A percentile compares a stretch with the other conserved stretches of the same genome.
These are phyloP conservation scores for Nomada hirtipes DNA, from an alignment of 2,888 invertebrate genomes.

Conservation along the genomic window DNA sequence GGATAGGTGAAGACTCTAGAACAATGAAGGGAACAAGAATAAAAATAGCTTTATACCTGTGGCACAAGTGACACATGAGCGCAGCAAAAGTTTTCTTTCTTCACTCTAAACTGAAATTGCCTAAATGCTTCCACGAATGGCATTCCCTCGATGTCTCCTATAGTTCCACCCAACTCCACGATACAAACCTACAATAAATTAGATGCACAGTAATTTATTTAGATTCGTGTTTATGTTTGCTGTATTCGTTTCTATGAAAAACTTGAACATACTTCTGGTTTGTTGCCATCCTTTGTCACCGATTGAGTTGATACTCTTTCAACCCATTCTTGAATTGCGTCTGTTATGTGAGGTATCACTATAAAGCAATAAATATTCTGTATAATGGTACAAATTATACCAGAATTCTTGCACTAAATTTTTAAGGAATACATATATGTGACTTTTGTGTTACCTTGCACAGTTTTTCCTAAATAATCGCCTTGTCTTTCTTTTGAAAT, in stretches of 20 bases:
- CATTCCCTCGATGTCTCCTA: constrained; percentile 99
- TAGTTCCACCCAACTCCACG: constrained; percentile 98
- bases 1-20: constrained; percentile 46
- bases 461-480: constrained; percentile 99
- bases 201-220: constrained; percentile 9
- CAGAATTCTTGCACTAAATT: background rate
- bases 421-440: background rate
- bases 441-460: constrained; percentile 90
- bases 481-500: constrained; percentile 97
- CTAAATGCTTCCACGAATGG: constrained; percentile 99
- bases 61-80: constrained; percentile 99
- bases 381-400: background rate
- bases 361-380: constrained; percentile 46
- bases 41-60: constrained; percentile 86
- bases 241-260: background rate
- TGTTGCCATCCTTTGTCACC: constrained; percentile 89
- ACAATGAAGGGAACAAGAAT: constrained; percentile 57
- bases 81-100: constrained; percentile 96
- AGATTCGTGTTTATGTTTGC: background rate
- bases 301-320: constrained; percentile 95
- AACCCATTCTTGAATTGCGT: constrained; percentile 99
- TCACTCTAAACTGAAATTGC: constrained; percentile 98
- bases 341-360: constrained; percentile 99
- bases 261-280: constrained; percentile 85
- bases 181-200: constrained; percentile 89